Evolutionary conservation across 2,888 invertebrate genomes (phyloP), one percentile per base, ranked within the genome.

Genomic region (Xanthostigma xanthostigma): DNA sequence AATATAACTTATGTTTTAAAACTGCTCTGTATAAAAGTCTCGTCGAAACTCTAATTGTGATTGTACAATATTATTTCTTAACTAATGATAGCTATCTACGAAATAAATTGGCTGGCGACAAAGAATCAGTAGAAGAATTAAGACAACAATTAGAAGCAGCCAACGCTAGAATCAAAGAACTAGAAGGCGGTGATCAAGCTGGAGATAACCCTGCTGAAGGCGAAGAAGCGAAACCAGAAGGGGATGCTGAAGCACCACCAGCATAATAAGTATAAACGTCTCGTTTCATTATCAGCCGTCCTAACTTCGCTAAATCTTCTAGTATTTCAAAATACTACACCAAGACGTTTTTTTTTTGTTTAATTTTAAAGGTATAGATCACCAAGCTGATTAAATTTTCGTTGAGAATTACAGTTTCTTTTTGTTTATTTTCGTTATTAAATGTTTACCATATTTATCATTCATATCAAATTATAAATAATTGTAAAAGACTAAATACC

Each of bases 171-270:
- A 75, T 83, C 51, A 69, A 72, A 9, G 75, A 76, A 57, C 60
- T 84, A 8, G 77, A 81, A 63, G 73, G 74, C 33, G 79, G 81
- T 64, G 72, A 64, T 41, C 58, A 56, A 51, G 54, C 50, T 27
- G 45, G 14, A 38, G 53, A 50, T 36, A 51, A 40, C 27, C 48
- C 50, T 35, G 49, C 46, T 27, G 53, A 47, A 38, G 50, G 10
- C 10, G 41, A 39, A 36, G 41, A 36, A 35, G 14, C n/a, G 8
- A 11, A n/a, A 36, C 13, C 41, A 14, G n/a, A 41, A 41, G 42
- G 12, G 11, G 9, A 13, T 1, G 38, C 44, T n/a, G 36, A 46
- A 35, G n/a, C 37, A 8, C 11, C 45, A 37, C 40, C 44, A 14
- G 46, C 13, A 9, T 50, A 17, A 27, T 50, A 46, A 46, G 51